These are phyloP conservation scores for Limnephilus marmoratus DNA, from an alignment of 2,888 invertebrate genomes.

Conservation along the genomic window DNA sequence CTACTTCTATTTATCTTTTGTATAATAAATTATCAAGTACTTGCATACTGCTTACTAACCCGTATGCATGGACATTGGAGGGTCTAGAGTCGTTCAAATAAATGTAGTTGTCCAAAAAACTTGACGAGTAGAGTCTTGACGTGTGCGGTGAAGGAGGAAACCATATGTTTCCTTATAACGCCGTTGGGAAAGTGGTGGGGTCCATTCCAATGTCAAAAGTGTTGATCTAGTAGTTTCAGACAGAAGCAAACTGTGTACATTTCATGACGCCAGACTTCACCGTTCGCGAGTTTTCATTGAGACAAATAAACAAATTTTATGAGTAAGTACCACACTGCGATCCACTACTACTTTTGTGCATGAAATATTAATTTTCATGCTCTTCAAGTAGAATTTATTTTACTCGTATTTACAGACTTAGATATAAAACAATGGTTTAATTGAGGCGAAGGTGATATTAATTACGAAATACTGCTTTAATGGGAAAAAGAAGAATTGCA, in stretches of 20 bases:
- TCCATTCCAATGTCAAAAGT: no score
- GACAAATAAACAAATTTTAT: not conserved
- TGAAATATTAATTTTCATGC: not conserved
- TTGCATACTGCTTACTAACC: no score
- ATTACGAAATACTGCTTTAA: not conserved
- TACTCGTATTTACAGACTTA: not conserved
- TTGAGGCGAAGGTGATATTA: not conserved
- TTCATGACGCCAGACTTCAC: not conserved
- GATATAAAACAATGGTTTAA: not conserved
- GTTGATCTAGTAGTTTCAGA: not conserved
- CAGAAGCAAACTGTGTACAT: not conserved
- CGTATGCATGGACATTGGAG: no score
- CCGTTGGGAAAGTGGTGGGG: no score
- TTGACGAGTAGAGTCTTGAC: no score
- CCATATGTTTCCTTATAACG: no score
- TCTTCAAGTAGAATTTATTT: not conserved
- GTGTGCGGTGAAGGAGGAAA: no score
- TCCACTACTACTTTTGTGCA: not conserved
- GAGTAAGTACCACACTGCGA: no score
- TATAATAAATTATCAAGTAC: no score
- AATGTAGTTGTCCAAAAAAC: no score
- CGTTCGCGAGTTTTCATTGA: not conserved
- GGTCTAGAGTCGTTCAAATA: no score
- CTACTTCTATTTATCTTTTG: no score
- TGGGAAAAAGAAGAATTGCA: not conserved